Evolutionary conservation across 2,797 vertebrate genomes (phyloP), one percentile per base, ranked within the genome.

Genomic region (Chelon labrosus): DNA sequence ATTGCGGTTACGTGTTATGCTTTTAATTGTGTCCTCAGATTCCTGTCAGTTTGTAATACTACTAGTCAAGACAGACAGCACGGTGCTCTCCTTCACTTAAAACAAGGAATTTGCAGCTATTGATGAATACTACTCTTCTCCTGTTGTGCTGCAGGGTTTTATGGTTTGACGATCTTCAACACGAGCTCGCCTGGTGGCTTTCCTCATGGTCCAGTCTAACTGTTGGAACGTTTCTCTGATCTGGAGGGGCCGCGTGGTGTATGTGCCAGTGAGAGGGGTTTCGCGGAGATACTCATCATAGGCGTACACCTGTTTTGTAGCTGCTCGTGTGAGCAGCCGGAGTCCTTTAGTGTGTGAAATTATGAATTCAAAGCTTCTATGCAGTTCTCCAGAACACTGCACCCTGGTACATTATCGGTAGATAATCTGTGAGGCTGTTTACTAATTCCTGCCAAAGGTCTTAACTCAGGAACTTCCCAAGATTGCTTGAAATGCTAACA

Each of bases 81-180:
- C 70, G 93, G 93, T 95, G 95, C 93, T 95, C 89, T 95, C 92
- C 91, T 95, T 90, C 92, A 94, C 93, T 93, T 92, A 91, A 94
- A 94, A 94, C 88, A 89, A 92, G 92, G 93, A 95, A 86, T 88
- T 90, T 87, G 94, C 94, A 95, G 94, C 93, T 95, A 94, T 90
- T 83, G 85, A 88, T 82, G 54, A 88, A 90, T 84, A 80, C 81
- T 80, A 81, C 82, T 91, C 84, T 87, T 85, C 74, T 88, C 74
- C 82, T 84, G 66, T 81, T 89, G 85, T 90, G 87, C 90, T 89
- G 85, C 77, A 63, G 87, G 84, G 83, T 76, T 79, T 80, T 75
- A 83, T 79, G 82, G 67, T 80, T 88, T 77, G 70, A 85, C 75
- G 73, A 83, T 85, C 73, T 73, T 84, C 77, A 82, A 70, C 73